These are phyloP conservation scores for Romanogobio albipinnatus DNA, from an alignment of 2,113 vertebrate species.

Conservation along the genomic window DNA sequence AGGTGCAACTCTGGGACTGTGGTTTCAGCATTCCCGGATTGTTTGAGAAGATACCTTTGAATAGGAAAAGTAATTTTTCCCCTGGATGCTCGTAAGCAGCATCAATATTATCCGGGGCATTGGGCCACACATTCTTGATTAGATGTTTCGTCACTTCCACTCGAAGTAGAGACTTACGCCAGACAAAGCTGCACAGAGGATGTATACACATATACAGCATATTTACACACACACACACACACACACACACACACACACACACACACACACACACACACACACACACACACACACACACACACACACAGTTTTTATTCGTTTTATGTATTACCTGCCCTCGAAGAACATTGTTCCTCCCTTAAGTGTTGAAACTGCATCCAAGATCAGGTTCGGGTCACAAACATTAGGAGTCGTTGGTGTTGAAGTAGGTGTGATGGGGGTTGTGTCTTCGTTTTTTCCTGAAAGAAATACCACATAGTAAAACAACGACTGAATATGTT, in stretches of 20 bases:
- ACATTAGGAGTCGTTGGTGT: constrained; percentile 74
- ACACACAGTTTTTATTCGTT: neutral
- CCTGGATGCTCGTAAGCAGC: constrained; percentile 76
- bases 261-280: no score
- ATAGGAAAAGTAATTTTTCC: constrained; percentile 62
- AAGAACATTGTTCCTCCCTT: constrained; percentile 87
- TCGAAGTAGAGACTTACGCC: constrained; percentile 74
- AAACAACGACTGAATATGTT: no score
- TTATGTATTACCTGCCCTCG: constrained; percentile 80
- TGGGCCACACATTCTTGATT: constrained; percentile 84
- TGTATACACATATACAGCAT: no score
- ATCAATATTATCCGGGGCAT: constrained; percentile 77
- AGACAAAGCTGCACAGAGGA: constrained; percentile 78
- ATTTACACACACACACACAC: no score
- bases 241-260: no score
- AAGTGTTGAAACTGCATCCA: constrained; percentile 81
- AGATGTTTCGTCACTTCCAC: constrained; percentile 66
- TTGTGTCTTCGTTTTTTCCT: constrained; percentile 62
- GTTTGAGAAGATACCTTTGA: constrained; percentile 65
- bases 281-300: no score
- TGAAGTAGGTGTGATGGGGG: constrained; percentile 60
- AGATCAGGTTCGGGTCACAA: constrained; percentile 80
- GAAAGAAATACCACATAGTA: neutral
- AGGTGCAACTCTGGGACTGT: no score
- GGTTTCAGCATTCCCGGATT: neutral